phyloP scores from a whole-genome alignment of 2,888 invertebrate genomes.

The Laothoe populi region DNA sequence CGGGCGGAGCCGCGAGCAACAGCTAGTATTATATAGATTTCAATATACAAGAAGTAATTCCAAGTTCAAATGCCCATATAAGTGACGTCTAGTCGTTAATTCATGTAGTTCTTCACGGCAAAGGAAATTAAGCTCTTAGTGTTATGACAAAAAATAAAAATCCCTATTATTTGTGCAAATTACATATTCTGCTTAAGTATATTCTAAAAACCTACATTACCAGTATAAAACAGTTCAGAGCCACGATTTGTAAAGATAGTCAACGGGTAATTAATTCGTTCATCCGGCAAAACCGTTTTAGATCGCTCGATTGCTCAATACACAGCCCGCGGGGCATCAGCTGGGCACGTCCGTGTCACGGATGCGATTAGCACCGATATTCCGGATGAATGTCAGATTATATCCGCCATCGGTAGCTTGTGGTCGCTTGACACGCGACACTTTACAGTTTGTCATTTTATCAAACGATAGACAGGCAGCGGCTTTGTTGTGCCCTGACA shows the following conservation, averaged over 20 bases:
- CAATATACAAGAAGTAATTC: too few species aligned
- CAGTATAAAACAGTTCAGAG: neutral
- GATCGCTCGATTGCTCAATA: constrained; percentile 16
- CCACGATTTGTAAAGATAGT: constrained; percentile 6
- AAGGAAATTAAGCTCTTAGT: too few species aligned
- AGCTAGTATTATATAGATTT: too few species aligned
- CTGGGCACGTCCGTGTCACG: constrained; percentile 20
- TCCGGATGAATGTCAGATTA: constrained; percentile 29
- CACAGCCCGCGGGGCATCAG: constrained; percentile 10
- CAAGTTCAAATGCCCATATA: too few species aligned
- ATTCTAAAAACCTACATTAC: neutral
- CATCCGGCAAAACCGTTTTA: constrained; percentile 15
- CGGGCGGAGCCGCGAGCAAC: too few species aligned
- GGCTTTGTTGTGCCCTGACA: neutral
- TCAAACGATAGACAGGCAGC: neutral
- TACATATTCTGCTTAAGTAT: too few species aligned
- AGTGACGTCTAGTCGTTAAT: too few species aligned
- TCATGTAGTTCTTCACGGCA: too few species aligned
- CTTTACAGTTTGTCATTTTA: neutral
- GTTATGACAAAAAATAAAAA: too few species aligned
- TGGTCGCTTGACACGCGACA: constrained; percentile 4
- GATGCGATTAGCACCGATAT: constrained; percentile 19
- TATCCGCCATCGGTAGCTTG: constrained; percentile 16
- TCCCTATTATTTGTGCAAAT: too few species aligned
- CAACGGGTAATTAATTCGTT: constrained; percentile 15